Conservation (phyloP, 2,113 vertebrate genomes). For the Triplophysa dalaica region DNA sequence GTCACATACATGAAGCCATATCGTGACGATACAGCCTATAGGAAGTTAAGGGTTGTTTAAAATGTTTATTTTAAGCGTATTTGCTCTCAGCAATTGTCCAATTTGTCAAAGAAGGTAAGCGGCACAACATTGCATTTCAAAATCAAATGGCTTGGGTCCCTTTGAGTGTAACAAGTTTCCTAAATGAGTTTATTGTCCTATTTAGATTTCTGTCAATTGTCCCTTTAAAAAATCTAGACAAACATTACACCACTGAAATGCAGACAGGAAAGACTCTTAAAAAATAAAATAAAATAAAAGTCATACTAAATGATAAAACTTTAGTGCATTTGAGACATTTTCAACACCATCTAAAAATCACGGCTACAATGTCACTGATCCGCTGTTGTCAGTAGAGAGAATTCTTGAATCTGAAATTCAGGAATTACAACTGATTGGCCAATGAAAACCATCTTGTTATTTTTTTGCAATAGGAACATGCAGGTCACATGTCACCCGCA, state of each 20-base stretch:
- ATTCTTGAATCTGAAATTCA: conserved; percentile 23
- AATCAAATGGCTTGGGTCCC: conserved; percentile 71
- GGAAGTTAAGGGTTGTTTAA: neutral
- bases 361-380: neutral
- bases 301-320: conserved; percentile 53
- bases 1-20: conserved; percentile 62
- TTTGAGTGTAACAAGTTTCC: conserved; percentile 59
- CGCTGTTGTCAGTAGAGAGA: conserved; percentile 17
- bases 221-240: conserved; percentile 27
- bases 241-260: conserved; percentile 18
- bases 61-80: neutral
- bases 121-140: neutral
- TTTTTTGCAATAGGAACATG: conserved; percentile 57
- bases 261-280: neutral
- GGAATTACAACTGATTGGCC: conserved; percentile 46
- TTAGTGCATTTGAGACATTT: conserved; percentile 45
- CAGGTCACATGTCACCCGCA: conserved; percentile 62
- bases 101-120: neutral
- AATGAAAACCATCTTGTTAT: neutral
- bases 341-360: conserved; percentile 45
- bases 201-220: conserved; percentile 43
- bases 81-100: conserved; percentile 44
- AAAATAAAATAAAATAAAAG: conserved; percentile 21
- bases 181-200: conserved; percentile 55
- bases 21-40: neutral